Evolutionary conservation across 1,140 invertebrate species (phyloP), one percentile per base, ranked within the genome.

Genomic region (Lordiphosa mommai): DNA sequence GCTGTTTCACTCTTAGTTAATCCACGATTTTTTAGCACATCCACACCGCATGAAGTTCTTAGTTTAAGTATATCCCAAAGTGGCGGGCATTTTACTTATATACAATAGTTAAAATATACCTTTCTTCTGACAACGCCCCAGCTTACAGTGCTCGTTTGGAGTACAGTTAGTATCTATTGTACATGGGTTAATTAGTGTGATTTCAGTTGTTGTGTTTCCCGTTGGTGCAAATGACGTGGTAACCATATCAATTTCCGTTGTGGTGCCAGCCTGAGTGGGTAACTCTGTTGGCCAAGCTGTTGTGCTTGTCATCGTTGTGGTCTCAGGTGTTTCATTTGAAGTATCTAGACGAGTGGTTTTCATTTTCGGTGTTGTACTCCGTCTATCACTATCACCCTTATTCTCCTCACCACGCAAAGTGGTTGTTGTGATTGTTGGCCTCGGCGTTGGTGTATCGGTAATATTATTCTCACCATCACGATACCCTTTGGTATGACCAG

Each of bases 81-180:
- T 73, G 63, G 61, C 52, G 50, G 30, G 61, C 51, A 41, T 49
- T 34, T 48, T 3, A 58, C 41, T 47, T 50, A 33, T 55, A 36
- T 51, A 56, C 34, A 23, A 50, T 27, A 7, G 13, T 47, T 29
- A 51, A 50, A 68, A 38, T 67, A 82, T 82, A 73, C 92, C 93
- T 52, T 92, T 92, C 61, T 89, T 90, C 38, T 86, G 80, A 86
- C 91, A 92, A 74, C 88, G 79, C 10, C 90, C 89, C 73, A 91
- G 89, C 17, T 92, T 88, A 77, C 92, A 93, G 37, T 90, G 90
- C 85, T 92, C 89, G 50, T 89, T 88, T 49, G 87, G 64, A 27
- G 89, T 84, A 72, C 92, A 93, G 49, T 92, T 88, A 88, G 86
- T 86, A 87, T 88, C 77, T 76, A 86, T 63, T 65, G 80, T 86